Evolutionary conservation across 2,113 vertebrate species (phyloP).

Genomic region (Psammodynastes pulverulentus): DNA sequence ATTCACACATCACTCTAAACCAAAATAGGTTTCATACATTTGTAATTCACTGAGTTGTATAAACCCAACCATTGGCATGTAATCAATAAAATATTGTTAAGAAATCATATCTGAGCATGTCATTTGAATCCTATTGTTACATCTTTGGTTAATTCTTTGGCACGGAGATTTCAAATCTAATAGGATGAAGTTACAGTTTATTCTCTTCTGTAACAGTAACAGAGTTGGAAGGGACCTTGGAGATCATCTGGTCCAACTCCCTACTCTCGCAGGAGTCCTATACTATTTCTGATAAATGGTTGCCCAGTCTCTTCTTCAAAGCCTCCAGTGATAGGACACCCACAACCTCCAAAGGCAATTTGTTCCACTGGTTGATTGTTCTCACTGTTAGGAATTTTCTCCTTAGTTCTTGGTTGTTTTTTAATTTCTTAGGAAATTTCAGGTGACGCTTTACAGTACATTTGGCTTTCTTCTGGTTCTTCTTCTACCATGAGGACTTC

Average conservation of each 20-base stretch:
- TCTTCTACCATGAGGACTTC: background rate
- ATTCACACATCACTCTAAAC: background rate
- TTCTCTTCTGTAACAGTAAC: background rate
- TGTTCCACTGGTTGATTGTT: background rate
- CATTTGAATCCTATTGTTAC: background rate
- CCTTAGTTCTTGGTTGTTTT: background rate
- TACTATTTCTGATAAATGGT: background rate
- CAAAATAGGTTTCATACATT: background rate
- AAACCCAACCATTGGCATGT: background rate
- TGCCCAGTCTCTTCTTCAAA: background rate
- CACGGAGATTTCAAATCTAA: background rate
- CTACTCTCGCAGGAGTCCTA: background rate
- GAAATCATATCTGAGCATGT: background rate
- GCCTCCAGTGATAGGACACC: background rate
- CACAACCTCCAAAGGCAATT: background rate
- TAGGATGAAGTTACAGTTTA: background rate
- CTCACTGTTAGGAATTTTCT: background rate
- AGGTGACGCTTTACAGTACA: background rate
- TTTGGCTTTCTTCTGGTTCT: background rate
- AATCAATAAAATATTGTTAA: background rate
- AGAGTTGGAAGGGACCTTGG: background rate
- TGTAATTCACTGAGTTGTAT: background rate
- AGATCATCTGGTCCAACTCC: background rate
- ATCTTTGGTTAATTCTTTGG: background rate
- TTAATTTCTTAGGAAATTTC: background rate